Conservation (phyloP, 2,888 invertebrate species). For the Leptinotarsa haldemani region DNA sequence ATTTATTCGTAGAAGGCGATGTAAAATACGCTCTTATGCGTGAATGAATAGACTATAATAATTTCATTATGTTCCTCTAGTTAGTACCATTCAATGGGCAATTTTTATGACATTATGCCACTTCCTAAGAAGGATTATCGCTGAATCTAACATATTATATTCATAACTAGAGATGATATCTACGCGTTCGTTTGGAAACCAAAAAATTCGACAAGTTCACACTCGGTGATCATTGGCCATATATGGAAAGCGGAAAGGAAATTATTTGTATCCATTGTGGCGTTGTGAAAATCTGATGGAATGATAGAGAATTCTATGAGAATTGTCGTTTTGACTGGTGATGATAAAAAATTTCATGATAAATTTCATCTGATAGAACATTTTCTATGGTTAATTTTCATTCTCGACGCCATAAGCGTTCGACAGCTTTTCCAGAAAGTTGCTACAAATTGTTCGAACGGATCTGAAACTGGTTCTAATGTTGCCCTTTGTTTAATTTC, state of each 20-base stretch:
- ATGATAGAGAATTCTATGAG: not conserved
- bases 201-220: not conserved
- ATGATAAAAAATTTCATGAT: too few species aligned
- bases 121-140: conserved; percentile 16
- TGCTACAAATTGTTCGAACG: too few species aligned
- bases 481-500: too few species aligned
- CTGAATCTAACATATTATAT: conserved; percentile 12
- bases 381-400: too few species aligned
- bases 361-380: too few species aligned
- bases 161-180: conserved; percentile 17
- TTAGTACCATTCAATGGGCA: conserved; percentile 16
- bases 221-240: conserved; percentile 7
- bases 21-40: conserved; percentile 1
- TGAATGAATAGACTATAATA: conserved; percentile 17
- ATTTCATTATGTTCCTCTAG: conserved; percentile 20
- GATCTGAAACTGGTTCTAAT: too few species aligned
- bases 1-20: conserved; percentile 17
- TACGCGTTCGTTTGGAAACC: conserved; percentile 3
- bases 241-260: conserved; percentile 4
- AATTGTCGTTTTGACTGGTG: too few species aligned
- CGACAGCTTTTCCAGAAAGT: too few species aligned
- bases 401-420: too few species aligned
- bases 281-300: not conserved
- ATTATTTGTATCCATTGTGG: not conserved
- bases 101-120: conserved; percentile 10